Base-by-base conservation (phyloP, 2,888 invertebrate genomes). In the Clitarchus hookeri region DNA sequence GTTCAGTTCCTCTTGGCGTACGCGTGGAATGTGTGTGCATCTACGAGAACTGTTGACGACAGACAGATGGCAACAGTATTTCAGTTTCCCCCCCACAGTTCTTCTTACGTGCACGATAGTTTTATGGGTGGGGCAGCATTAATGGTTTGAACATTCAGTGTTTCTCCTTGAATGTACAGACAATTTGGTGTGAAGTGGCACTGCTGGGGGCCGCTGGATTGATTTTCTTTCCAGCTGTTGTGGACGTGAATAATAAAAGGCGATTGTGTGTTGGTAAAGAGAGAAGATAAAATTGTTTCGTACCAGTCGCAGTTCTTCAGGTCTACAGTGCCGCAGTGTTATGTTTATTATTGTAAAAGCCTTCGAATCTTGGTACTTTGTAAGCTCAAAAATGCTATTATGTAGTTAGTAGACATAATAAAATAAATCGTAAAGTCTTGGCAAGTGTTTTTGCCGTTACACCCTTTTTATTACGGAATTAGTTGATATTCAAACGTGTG, bases 341-440 rank as follows among this genome's bases (percentile, higher is more conserved):
- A 84, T 85, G 84, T 86, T 85, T 86, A 27, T 86, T 87, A 87
- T 84, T 86, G 87, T 87, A 84, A 65, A 85, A 83, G 86, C 85
- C 86, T 86, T 86, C 84, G 85, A 86, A 87, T 87, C 87, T 87
- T 87, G 87, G 87, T 88, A 88, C 86, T 87, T 87, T 88, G 88
- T 88, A 88, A 87, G 88, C 88, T 88, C 88, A 87, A 87, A 87
- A 87, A 80, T 85, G 87, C 87, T 87, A 87, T 87, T 88, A 87
- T 87, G 87, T 87, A 87, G 86, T 87, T 77, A 86, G 86, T 87
- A 87, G 87, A 84, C 86, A 87, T 87, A 87, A 87, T 87, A 87
- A 87, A 87, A 83, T 65, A 44, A 83, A 77, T 53, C 53, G 48
- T 54, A 86, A 84, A 16, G 80, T 79, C 23, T 84, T 84, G 36